Base-by-base conservation (phyloP, 2,797 vertebrate species). In the Tragopan temminckii region DNA sequence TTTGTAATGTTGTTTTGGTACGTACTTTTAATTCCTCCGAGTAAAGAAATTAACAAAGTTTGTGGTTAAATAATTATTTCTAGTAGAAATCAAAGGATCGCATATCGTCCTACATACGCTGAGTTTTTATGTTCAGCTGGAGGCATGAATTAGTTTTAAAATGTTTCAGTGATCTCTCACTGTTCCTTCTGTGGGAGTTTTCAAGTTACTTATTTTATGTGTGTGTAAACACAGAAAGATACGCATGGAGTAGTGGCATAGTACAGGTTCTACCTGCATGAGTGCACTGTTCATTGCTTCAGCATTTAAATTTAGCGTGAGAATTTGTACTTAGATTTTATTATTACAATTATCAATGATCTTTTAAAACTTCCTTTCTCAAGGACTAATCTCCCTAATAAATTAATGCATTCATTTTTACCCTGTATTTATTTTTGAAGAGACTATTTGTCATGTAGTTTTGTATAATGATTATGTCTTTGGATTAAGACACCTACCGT, bases 251-350 rank as follows among this genome's bases (percentile, higher is more conserved):
- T 48, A 27, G 16, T 61, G 66, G n/a, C 31, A 14, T 2, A 24
- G 21, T 52, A 15, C 61, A 29, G 19, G 12, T 63, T 67, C 43
- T 68, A 5, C 19, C 31, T 61, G 45, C 21, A 3, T 59, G 67
- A 42, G 11, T 57, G 16, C 5, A 52, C 0, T 55, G 31, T 80
- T 74, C 1, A 0, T 57, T 62, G 55, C 66, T 81, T 53, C 45
- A 55, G 19, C 12, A 24, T 58, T 55, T 45, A 52, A 80, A 55
- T 15, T 40, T 43, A 40, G n/a, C 10, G 64, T 33, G 7, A 42
- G 9, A 24, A 33, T 57, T 57, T 57, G 31, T 57, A 21, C 53
- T 57, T 20, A 21, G 3, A n/a, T 55, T 55, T 20, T 55, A 55
- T n/a, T 55, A 55, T n/a, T n/a, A n/a, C 7, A 19, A n/a, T n/a